Conservation (phyloP, 2,888 invertebrate genomes). For the Hybos culiciformis region DNA sequence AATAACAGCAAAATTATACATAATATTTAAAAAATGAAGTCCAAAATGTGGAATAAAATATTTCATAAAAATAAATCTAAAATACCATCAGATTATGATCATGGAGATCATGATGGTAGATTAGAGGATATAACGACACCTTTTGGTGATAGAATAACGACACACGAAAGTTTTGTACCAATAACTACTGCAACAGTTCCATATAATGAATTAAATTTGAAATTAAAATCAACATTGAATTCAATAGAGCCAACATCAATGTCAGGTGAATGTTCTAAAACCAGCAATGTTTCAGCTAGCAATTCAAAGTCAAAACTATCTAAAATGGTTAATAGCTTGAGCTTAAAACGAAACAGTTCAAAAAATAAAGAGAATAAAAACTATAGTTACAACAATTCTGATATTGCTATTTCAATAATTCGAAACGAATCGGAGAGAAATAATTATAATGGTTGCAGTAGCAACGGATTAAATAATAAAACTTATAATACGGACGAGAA, state of each 20-base stretch:
- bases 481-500: too few species aligned
- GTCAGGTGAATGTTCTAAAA: too few species aligned
- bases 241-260: constrained; percentile 12
- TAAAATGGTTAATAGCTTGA: constrained; percentile 27
- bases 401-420: not conserved
- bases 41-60: constrained; percentile 34
- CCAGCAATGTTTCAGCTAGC: constrained; percentile 6
- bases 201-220: too few species aligned
- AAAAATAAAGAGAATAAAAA: constrained; percentile 13
- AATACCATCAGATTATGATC: constrained; percentile 13
- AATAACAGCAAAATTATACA: too few species aligned
- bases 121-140: not conserved
- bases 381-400: not conserved
- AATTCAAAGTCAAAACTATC: constrained; percentile 19
- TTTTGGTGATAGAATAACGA: too few species aligned
- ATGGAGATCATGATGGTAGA: not conserved
- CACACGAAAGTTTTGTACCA: too few species aligned
- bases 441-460: too few species aligned
- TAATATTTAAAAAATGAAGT: not conserved
- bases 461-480: too few species aligned
- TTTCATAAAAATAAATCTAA: constrained; percentile 17
- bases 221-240: constrained; percentile 14
- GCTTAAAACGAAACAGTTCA: constrained; percentile 26
- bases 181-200: too few species aligned
- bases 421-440: not conserved